Conservation (phyloP, 2,797 vertebrate species). For the Typhlichthys subterraneus region DNA sequence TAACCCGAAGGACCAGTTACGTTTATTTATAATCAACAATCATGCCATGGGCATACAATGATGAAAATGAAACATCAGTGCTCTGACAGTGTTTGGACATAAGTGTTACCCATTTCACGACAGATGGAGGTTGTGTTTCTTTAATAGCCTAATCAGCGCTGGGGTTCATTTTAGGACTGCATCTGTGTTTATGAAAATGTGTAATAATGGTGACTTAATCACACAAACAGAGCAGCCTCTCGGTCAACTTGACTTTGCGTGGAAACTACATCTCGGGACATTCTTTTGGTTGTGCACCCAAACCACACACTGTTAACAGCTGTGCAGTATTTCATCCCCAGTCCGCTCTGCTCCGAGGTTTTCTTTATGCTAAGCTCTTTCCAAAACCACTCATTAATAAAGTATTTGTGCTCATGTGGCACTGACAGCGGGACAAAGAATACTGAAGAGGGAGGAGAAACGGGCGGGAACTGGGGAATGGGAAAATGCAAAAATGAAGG, state of each 20-base stretch:
- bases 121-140: conserved; percentile 49
- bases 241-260: conserved; percentile 66
- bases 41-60: no score
- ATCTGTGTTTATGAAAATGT: conserved; percentile 62
- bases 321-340: conserved; percentile 69
- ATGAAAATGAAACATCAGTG: background rate
- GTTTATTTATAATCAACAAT: no score
- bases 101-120: conserved; percentile 40
- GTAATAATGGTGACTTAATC: conserved; percentile 64
- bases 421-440: conserved; percentile 54
- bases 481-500: background rate
- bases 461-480: background rate
- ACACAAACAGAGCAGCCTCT: conserved; percentile 65
- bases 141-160: conserved; percentile 15
- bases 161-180: conserved; percentile 28
- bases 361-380: conserved; percentile 39
- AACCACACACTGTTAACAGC: conserved; percentile 78
- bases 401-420: conserved; percentile 68
- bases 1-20: no score
- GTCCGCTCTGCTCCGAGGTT: conserved; percentile 20
- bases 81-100: conserved; percentile 21
- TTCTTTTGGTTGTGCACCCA: conserved; percentile 70
- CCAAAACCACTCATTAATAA: conserved; percentile 70
- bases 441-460: conserved; percentile 8
- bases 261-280: conserved; percentile 70